Evolutionary conservation across 2,113 vertebrate genomes (phyloP).

Genomic region (Malurus elegans): DNA sequence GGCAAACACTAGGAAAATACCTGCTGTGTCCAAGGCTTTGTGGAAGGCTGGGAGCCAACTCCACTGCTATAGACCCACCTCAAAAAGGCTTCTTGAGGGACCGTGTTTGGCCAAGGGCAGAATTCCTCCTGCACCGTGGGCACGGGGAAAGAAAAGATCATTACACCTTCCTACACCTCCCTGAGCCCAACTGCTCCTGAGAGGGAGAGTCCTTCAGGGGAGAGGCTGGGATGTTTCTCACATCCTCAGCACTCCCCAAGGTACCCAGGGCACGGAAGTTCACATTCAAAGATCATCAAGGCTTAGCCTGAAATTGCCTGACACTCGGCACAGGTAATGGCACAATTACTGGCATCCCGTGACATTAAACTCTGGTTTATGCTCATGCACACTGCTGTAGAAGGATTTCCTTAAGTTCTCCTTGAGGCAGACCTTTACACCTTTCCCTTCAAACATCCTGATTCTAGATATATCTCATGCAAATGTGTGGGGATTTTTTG

Average conservation of each 20-base stretch:
- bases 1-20: neutral
- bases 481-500: too few species aligned
- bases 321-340: neutral
- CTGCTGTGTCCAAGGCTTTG: neutral
- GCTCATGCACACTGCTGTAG: neutral
- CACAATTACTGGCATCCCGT: neutral
- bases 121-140: neutral
- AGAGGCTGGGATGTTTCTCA: neutral
- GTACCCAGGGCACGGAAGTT: neutral
- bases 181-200: neutral
- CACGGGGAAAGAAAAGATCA: fast-evolving
- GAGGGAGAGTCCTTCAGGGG: neutral
- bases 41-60: neutral
- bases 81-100: neutral
- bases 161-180: neutral
- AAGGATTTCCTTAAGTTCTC: neutral
- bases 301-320: neutral
- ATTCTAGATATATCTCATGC: neutral
- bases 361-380: neutral
- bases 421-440: neutral
- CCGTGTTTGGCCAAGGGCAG: fast-evolving
- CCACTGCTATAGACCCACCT: neutral
- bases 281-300: neutral
- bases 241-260: neutral
- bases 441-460: neutral